Evolutionary conservation across 2,888 invertebrate genomes (phyloP).

Genomic region (Neria commutata): DNA sequence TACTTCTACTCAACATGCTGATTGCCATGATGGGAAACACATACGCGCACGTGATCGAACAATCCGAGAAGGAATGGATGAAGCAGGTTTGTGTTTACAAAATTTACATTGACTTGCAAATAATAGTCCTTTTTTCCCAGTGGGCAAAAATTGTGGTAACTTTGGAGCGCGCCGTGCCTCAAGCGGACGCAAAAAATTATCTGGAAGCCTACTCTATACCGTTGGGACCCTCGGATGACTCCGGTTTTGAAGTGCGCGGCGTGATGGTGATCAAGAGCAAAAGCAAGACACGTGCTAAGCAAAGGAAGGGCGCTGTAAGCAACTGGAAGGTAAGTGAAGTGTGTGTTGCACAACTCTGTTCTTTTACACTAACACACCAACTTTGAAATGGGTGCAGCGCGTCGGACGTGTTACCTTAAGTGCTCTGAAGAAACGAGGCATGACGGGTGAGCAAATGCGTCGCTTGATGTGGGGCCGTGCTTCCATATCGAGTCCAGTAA

Average conservation of each 20-base stretch:
- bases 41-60: conserved; percentile 95
- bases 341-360: not conserved
- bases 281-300: conserved; percentile 93
- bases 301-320: conserved; percentile 91
- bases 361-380: not conserved
- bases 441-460: conserved; percentile 85
- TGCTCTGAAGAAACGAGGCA: conserved; percentile 79
- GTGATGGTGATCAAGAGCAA: conserved; percentile 99
- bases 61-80: conserved; percentile 98
- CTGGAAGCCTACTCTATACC: conserved; percentile 95
- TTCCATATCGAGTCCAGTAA: conserved; percentile 85
- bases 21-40: conserved; percentile 99
- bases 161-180: conserved; percentile 90
- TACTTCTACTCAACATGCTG: conserved; percentile 92
- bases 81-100: conserved; percentile 72
- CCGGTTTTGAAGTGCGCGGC: conserved; percentile 84
- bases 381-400: conserved; percentile 64
- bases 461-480: conserved; percentile 90
- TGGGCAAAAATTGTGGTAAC: conserved; percentile 99
- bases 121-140: conserved; percentile 46
- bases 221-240: conserved; percentile 82
- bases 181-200: conserved; percentile 87
- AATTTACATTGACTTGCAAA: not conserved
- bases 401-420: conserved; percentile 87
- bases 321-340: conserved; percentile 97